Conservation (phyloP, 2,888 invertebrate species). For the Dryomyza anilis region DNA sequence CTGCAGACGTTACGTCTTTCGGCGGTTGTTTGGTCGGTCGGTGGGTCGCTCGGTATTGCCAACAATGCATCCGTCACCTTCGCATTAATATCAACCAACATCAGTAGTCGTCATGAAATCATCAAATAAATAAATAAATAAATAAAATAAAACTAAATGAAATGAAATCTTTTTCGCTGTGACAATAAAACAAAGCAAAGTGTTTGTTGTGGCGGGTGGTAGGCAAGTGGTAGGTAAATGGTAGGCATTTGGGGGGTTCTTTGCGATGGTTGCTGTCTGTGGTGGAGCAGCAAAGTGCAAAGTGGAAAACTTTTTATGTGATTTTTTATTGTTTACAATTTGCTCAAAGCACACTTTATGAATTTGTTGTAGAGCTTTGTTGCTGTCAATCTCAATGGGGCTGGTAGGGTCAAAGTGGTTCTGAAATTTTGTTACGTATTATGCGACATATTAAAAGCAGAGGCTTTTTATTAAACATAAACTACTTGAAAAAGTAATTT, state of each 20-base stretch:
- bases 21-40: neutral
- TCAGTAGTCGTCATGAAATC: neutral
- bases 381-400: too few species aligned
- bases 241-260: neutral
- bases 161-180: slow-evolving; percentile 8
- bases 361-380: neutral
- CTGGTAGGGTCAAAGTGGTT: too few species aligned
- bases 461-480: too few species aligned
- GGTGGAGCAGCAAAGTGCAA: slow-evolving; percentile 4
- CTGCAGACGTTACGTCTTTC: neutral
- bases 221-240: neutral
- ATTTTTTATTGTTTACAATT: slow-evolving; percentile 22
- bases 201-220: neutral
- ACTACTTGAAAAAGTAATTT: too few species aligned
- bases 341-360: neutral
- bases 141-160: slow-evolving; percentile 8
- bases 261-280: neutral
- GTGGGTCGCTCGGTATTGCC: neutral
- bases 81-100: neutral
- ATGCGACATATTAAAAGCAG: too few species aligned
- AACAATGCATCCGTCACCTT: neutral
- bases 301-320: slow-evolving; percentile 23
- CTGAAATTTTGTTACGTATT: too few species aligned
- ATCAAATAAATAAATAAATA: too few species aligned
- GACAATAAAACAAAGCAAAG: slow-evolving; percentile 9